A percentile compares a stretch with the other conserved stretches of the same genome.
These are phyloP conservation scores for Ischnura elegans DNA, from an alignment of 2,888 invertebrate species.

Conservation along the genomic window DNA sequence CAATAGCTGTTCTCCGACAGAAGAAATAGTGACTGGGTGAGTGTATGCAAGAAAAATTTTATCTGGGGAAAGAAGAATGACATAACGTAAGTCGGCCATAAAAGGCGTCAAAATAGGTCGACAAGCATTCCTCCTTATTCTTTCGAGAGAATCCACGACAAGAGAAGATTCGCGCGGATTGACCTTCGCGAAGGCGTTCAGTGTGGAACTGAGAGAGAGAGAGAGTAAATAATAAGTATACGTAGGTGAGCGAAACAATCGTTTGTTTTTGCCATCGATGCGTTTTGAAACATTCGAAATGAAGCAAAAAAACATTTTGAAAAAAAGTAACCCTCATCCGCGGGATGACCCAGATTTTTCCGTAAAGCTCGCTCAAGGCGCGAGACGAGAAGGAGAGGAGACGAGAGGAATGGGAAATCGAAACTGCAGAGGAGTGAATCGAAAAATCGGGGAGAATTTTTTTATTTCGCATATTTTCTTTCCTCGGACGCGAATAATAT, in stretches of 20 bases:
- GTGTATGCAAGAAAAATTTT: too few relatives aligned
- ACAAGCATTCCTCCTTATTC: neutral
- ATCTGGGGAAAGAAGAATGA: neutral
- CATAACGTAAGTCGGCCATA: neutral
- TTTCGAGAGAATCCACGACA: neutral
- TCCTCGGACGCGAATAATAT: too few relatives aligned
- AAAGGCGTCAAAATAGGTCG: conserved; percentile 8
- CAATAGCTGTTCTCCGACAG: too few relatives aligned
- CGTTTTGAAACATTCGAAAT: conserved; percentile 9
- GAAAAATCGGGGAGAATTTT: neutral
- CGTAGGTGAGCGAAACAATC: too few relatives aligned
- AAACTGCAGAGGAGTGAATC: neutral
- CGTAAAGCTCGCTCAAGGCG: neutral
- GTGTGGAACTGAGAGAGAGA: too few relatives aligned
- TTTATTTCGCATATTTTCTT: neutral
- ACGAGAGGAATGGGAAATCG: neutral
- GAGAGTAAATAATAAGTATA: neutral
- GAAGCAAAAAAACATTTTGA: neutral
- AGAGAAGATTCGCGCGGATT: neutral
- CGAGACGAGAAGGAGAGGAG: neutral
- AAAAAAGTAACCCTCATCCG: neutral
- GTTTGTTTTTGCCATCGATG: conserved; percentile 12
- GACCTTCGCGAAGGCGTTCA: neutral
- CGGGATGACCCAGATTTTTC: neutral
- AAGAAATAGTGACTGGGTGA: too few relatives aligned